Evolutionary conservation across 35 echinoderm and acorn worm genomes (phyloP), one percentile per base, ranked within the genome.

Genomic region (Ophiothrix spiculata): DNA sequence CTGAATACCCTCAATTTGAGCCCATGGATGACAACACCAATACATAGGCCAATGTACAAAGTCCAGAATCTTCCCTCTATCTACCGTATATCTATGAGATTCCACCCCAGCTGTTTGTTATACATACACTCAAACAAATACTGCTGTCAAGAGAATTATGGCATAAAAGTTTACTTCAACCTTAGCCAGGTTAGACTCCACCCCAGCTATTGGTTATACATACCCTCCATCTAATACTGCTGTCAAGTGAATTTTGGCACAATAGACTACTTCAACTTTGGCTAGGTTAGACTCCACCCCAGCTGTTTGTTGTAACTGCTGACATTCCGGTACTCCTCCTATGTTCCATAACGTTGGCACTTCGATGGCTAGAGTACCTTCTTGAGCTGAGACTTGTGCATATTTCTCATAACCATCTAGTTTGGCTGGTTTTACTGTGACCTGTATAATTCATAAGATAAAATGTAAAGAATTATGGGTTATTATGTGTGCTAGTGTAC

Each of bases 301-400:
- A 2, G 79, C 45, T 32, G 37, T 39, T 87, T 78, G 19, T 49
- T 90, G 31, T 4, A 11, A 38, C 40, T 84, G 81, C 28, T 56
- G 76, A 31, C 75, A 31, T 74, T 90, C 80, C 4, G 56, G 35
- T 16, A 39, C 16, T 38, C 64, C 56, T 31, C 36, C 86, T 31
- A 93, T 37, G 37, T 19, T 84, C 92, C 92, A 93, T 29, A 93
- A 46, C 3, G 92, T 88, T 38, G 92, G 92, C 1, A 89, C 87
- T 79, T 90, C 87, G 0, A 85, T 54, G 2, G 79, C 32, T 3
- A 89, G 60, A 19, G 39, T 75, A 39, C 81, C 63, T 37, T 84
- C 87, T 19, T 90, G 75, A 23, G 82, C 74, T 6, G 81, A 80
- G 36, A 93, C 64, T 79, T 93, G 92, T 33, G 87, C 87, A 64